Base-by-base conservation (phyloP, 2,113 vertebrate genomes). In the Pelecanus crispus region DNA sequence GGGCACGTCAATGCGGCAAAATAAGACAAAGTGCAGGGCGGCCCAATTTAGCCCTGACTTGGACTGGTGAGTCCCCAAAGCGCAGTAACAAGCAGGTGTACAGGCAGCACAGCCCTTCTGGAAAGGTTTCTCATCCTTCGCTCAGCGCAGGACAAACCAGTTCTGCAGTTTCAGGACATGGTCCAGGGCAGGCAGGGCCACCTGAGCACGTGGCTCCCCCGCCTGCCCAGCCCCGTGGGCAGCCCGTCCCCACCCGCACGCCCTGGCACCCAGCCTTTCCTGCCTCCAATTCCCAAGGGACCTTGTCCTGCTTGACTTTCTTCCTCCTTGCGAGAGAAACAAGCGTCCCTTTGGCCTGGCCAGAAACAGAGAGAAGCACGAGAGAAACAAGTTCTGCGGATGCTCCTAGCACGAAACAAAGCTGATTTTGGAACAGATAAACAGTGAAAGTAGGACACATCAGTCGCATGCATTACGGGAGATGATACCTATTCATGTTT, bases 391-490 rank as follows among this genome's bases (percentile, higher is more conserved):
- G 36, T 1, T 26, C 36, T 22, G 52, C 56, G 55, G 61, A 72
- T 66, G 6, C 22, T 82, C 62, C 71, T 1, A 3, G 47, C 75
- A 71, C 1, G 3, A 62, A 78, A 32, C n/a, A 42, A 34, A 29
- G 55, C 77, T 52, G 52, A 26, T 67, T 44, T 71, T 17, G 86
- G 75, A 96, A 13, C 28, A 83, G 73, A 22, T 22, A 16, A 47
- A 34, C 40, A 86, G 34, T 0, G 56, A 24, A 96, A 95, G 72
- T 94, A 50, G 94, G 95, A 29, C 96, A 17, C 12, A 28, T 70
- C 94, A 81, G 59, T 24, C 0, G 1, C 18, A 0, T 45, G 20
- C 32, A 0, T 14, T 28, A 6, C 0, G 2, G 53, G 80, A 59
- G 68, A n/a, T 58, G 81, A 75, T 10, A 65, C 68, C 92, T 84